phyloP scores from a whole-genome alignment of 2,113 vertebrate species.

The Tauraco erythrolophus region DNA sequence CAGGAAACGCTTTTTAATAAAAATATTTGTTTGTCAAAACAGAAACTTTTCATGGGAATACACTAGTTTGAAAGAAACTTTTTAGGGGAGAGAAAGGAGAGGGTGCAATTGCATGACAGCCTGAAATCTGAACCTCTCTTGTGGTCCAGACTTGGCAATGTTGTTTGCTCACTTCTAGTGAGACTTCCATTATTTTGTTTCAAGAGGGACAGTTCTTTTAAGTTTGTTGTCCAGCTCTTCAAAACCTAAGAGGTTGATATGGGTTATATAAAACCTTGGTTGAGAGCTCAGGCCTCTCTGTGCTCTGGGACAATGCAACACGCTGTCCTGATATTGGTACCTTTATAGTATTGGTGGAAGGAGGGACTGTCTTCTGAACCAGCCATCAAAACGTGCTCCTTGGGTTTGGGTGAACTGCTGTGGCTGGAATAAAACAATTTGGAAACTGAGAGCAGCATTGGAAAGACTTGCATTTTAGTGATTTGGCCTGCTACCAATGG shows the following conservation, averaged over 20 bases:
- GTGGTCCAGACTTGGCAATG: background rate
- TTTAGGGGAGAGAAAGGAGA: background rate
- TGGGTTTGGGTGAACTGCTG: background rate
- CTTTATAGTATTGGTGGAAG: background rate
- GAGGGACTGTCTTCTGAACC: background rate
- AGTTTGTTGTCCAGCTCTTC: background rate
- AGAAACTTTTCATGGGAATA: background rate
- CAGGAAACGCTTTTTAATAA: background rate
- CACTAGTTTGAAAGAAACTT: background rate
- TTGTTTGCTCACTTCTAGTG: background rate
- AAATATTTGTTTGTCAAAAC: background rate
- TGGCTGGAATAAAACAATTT: background rate
- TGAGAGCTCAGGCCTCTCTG: background rate
- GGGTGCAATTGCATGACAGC: background rate
- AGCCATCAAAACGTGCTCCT: background rate
- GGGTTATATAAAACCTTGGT: background rate
- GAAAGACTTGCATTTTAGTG: background rate
- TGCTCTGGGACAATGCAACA: background rate
- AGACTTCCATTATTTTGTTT: background rate
- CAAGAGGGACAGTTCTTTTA: background rate
- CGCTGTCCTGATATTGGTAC: background rate
- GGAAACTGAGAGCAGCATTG: background rate
- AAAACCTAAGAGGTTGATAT: background rate
- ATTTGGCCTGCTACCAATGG: background rate
- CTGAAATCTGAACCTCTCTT: background rate